Conservation (phyloP, 2,888 invertebrate species). For the Acanthococcus lagerstroemiae region DNA sequence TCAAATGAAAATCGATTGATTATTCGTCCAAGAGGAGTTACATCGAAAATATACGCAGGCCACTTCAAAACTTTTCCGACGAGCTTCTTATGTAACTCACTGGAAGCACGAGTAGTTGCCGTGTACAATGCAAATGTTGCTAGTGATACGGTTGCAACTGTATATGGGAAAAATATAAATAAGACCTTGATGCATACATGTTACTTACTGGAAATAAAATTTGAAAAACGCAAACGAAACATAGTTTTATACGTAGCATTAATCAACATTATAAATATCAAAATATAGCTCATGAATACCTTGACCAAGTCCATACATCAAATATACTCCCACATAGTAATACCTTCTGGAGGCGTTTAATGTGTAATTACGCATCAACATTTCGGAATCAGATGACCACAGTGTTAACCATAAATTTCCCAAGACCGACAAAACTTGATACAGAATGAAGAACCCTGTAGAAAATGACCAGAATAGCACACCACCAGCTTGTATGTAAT, state of each 20-base stretch:
- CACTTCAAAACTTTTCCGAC: constrained; percentile 53
- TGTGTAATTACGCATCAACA: too few relatives aligned
- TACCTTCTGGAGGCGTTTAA: too few relatives aligned
- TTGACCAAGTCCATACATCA: constrained; percentile 76
- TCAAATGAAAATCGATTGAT: constrained; percentile 54
- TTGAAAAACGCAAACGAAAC: too few relatives aligned
- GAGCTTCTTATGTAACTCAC: constrained; percentile 49
- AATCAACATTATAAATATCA: too few relatives aligned
- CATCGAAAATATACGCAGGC: constrained; percentile 67
- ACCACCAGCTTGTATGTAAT: constrained; percentile 79
- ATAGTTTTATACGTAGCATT: too few relatives aligned
- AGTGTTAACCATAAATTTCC: constrained; percentile 76
- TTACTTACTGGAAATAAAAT: too few relatives aligned
- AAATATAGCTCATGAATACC: too few relatives aligned
- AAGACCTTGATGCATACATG: too few relatives aligned
- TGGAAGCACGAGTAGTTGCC: constrained; percentile 54
- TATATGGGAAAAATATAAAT: too few relatives aligned
- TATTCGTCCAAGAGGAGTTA: constrained; percentile 65
- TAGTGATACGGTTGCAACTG: constrained; percentile 57
- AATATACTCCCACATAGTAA: constrained; percentile 81
- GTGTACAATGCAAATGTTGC: constrained; percentile 57
- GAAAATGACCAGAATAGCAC: constrained; percentile 61
- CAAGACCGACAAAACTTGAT: constrained; percentile 74
- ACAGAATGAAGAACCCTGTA: constrained; percentile 65
- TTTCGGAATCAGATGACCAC: constrained; percentile 61